Conservation (phyloP, 2,113 vertebrate genomes). For the Panthera uncia region DNA sequence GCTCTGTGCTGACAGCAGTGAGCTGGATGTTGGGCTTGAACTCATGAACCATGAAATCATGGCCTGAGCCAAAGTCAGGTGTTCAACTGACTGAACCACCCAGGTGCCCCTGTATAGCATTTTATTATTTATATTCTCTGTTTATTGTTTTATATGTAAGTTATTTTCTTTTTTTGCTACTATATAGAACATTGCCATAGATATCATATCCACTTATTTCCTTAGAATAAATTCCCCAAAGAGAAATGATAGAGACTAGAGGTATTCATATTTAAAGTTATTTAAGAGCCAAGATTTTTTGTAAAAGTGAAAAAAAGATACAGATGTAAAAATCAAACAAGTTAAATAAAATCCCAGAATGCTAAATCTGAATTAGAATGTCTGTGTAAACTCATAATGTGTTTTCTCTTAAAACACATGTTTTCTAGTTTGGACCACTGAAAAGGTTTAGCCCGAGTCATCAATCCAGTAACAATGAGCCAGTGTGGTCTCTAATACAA, state of each 20-base stretch:
- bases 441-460: background rate
- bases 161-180: background rate
- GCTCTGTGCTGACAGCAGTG: too few relatives aligned
- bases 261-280: background rate
- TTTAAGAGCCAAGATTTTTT: background rate
- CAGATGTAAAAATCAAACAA: background rate
- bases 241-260: background rate
- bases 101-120: too few relatives aligned
- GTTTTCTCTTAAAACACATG: background rate
- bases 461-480: background rate
- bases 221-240: background rate
- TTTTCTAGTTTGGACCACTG: conserved; percentile 19
- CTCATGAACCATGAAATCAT: too few relatives aligned
- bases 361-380: background rate
- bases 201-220: background rate
- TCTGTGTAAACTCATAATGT: background rate
- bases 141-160: background rate
- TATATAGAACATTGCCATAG: background rate
- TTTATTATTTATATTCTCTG: background rate
- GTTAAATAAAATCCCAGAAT: background rate
- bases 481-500: background rate
- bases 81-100: too few relatives aligned
- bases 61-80: too few relatives aligned
- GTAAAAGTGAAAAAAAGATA: background rate
- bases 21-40: too few relatives aligned